Conservation (phyloP, 2,888 invertebrate species). For the Lydus trimaculatus region DNA sequence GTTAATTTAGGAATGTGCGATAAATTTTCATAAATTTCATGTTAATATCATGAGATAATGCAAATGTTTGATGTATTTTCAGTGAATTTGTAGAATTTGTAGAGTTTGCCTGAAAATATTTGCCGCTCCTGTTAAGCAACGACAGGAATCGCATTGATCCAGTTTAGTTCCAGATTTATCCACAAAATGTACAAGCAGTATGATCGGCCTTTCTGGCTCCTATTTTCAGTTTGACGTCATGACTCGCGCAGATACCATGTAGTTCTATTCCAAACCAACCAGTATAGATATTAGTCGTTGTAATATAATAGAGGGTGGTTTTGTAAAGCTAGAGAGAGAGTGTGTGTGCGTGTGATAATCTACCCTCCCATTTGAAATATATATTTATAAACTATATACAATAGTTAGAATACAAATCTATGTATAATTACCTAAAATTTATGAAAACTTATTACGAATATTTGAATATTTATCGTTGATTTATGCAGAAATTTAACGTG, state of each 20-base stretch:
- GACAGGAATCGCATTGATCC: constrained; percentile 49
- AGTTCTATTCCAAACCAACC: constrained; percentile 35
- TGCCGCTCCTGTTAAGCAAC: constrained; percentile 36
- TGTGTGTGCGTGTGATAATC: neutral
- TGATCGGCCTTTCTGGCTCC: constrained; percentile 29
- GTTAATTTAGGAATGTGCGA: neutral
- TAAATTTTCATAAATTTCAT: neutral
- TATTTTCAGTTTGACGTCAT: constrained; percentile 57
- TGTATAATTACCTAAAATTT: neutral
- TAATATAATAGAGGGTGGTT: constrained; percentile 22
- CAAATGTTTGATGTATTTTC: neutral
- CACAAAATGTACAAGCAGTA: constrained; percentile 28
- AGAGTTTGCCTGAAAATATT: constrained; percentile 17
- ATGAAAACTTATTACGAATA: neutral
- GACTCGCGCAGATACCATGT: constrained; percentile 52
- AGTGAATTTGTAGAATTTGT: neutral
- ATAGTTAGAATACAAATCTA: neutral
- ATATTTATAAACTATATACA: neutral
- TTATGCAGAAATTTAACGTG: neutral
- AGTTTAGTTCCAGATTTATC: constrained; percentile 38
- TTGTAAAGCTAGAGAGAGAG: neutral
- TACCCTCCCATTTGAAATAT: neutral
- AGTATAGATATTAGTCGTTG: constrained; percentile 41
- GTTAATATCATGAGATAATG: neutral
- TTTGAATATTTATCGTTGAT: neutral